Conservation (phyloP, 2,888 invertebrate genomes). For the Andrena bucephala region DNA sequence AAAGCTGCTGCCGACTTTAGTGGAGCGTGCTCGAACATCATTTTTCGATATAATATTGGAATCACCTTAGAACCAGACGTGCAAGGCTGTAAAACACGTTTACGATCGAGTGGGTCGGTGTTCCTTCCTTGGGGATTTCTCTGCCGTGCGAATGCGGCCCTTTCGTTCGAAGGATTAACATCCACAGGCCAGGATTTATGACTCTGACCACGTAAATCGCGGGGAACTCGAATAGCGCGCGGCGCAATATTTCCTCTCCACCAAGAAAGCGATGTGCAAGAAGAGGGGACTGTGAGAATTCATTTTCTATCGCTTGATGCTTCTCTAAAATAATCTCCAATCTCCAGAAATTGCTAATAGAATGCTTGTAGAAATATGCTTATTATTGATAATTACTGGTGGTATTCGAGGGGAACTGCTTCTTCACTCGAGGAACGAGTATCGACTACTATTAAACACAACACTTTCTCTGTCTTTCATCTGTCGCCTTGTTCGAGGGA, state of each 20-base stretch:
- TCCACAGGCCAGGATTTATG: constrained; percentile 13
- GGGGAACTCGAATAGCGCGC: neutral
- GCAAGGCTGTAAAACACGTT: constrained; percentile 52
- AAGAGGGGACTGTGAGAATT: neutral
- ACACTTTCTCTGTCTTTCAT: constrained; percentile 35
- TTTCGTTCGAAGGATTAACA: constrained; percentile 29
- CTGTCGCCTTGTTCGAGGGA: neutral
- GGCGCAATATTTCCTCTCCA: neutral
- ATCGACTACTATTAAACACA: neutral
- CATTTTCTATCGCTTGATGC: no score
- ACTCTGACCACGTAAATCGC: neutral
- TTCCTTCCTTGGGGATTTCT: constrained; percentile 28
- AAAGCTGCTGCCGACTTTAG: constrained; percentile 29
- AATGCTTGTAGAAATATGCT: no score
- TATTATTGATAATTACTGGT: neutral
- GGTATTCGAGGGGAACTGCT: neutral
- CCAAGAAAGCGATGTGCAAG: neutral
- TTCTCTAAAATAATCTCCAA: no score
- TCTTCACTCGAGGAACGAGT: neutral
- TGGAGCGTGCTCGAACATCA: constrained; percentile 9
- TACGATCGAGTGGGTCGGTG: constrained; percentile 47
- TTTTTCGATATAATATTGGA: constrained; percentile 6
- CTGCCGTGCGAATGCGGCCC: neutral
- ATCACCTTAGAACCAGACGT: constrained; percentile 7
- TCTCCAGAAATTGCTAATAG: no score